phyloP scores from a whole-genome alignment of 1,140 invertebrate genomes.

The Brachionus paranguensis region DNA sequence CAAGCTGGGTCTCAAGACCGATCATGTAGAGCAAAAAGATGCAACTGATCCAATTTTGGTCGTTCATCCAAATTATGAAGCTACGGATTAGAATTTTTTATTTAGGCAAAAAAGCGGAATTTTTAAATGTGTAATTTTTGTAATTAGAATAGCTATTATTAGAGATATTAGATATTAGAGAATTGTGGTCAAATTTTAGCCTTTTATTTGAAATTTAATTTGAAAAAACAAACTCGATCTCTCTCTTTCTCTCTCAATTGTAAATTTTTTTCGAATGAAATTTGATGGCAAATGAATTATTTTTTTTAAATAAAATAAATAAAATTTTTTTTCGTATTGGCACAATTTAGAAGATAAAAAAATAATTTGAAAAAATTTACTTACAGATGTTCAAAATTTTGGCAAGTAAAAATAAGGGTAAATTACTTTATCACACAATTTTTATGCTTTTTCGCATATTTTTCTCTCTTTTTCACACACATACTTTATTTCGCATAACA shows the following conservation, averaged over 20 bases:
- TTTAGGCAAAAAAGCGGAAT: neutral
- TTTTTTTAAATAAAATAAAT: conserved; percentile 4
- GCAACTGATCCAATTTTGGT: conserved; percentile 75
- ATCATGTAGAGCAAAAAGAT: conserved; percentile 46
- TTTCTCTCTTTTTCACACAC: no score
- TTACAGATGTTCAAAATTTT: no score
- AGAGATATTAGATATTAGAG: no score
- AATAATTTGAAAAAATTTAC: no score
- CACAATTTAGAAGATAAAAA: no score
- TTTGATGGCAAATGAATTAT: neutral
- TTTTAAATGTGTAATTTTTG: conserved; percentile 5
- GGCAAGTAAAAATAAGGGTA: no score
- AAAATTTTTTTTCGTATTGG: neutral
- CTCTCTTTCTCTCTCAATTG: neutral
- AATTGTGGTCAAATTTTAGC: neutral
- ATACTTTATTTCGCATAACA: no score
- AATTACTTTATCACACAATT: no score
- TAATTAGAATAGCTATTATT: neutral
- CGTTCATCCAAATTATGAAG: conserved; percentile 89
- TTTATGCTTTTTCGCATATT: no score
- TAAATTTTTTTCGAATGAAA: neutral
- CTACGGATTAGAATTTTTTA: conserved; percentile 58
- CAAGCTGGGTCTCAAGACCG: conserved; percentile 60
- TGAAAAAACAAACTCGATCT: no score
- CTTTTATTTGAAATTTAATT: neutral